Conservation (phyloP, 2,888 invertebrate genomes). For the Lacanobia oleracea region DNA sequence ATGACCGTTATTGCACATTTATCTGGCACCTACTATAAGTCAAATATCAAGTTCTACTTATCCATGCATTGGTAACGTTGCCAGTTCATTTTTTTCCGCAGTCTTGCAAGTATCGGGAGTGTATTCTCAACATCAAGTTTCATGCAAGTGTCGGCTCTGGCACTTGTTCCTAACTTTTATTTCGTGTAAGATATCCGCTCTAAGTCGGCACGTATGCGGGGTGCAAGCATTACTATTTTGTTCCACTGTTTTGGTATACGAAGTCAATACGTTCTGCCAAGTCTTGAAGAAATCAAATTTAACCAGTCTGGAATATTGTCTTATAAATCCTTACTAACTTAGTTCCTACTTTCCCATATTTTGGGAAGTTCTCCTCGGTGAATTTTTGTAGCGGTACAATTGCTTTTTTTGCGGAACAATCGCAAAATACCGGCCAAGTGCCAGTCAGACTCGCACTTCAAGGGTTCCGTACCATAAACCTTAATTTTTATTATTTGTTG, state of each 20-base stretch:
- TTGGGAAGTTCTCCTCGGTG: too few species aligned
- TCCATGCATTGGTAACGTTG: not conserved
- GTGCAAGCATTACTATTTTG: conserved; percentile 13
- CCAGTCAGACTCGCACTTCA: too few species aligned
- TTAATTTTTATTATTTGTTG: too few species aligned
- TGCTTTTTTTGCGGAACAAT: too few species aligned
- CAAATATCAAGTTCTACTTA: not conserved
- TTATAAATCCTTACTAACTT: not conserved
- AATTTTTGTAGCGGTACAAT: too few species aligned
- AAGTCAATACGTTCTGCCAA: conserved; percentile 7
- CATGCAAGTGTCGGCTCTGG: conserved; percentile 21
- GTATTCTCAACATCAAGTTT: conserved; percentile 25
- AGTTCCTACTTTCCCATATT: not conserved
- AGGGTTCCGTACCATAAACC: too few species aligned
- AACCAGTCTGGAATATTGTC: not conserved
- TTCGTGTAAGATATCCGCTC: conserved; percentile 22
- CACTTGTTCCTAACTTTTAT: conserved; percentile 39
- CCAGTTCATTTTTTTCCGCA: not conserved
- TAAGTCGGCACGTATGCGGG: conserved; percentile 16
- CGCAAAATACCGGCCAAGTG: too few species aligned
- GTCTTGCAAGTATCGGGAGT: not conserved
- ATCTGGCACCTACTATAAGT: not conserved
- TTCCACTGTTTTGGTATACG: not conserved
- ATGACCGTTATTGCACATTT: too few species aligned
- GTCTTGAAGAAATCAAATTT: not conserved